Evolutionary conservation across 2,888 invertebrate species (phyloP).

Genomic region (Anthophora plumipes): DNA sequence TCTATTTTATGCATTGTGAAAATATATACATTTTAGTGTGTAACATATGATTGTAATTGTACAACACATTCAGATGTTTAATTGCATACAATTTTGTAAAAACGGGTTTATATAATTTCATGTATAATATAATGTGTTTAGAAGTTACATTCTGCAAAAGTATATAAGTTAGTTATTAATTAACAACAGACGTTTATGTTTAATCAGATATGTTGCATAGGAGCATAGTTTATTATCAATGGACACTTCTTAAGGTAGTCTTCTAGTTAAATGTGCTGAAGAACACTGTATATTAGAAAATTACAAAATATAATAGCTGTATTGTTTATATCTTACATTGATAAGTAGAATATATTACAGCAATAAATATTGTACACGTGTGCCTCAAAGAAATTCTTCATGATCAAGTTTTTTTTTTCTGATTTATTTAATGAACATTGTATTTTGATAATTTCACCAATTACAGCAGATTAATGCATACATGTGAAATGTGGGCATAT

Average conservation of each 20-base stretch:
- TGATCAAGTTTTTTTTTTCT: conserved; percentile 5
- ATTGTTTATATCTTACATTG: conserved; percentile 23
- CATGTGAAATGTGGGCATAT: conserved; percentile 36
- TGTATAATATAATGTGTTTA: conserved; percentile 43
- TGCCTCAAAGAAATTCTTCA: conserved; percentile 70
- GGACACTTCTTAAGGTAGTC: conserved; percentile 68
- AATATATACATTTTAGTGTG: conserved; percentile 20
- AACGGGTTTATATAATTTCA: conserved; percentile 43
- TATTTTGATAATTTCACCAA: conserved; percentile 25
- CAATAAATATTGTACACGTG: conserved; percentile 58
- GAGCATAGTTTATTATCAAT: conserved; percentile 23
- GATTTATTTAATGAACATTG: background rate
- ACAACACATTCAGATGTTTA: conserved; percentile 22
- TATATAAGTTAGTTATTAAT: conserved; percentile 6
- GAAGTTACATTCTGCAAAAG: conserved; percentile 13
- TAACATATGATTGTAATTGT: conserved; percentile 26
- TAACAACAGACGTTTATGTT: conserved; percentile 9
- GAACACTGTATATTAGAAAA: conserved; percentile 1
- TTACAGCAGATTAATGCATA: conserved; percentile 1
- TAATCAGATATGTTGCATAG: conserved; percentile 1
- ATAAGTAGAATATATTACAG: conserved; percentile 8
- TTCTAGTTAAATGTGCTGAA: conserved; percentile 43
- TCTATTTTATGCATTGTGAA: conserved; percentile 24
- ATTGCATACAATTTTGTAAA: conserved; percentile 16
- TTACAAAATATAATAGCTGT: background rate